Conservation (phyloP, 1,140 invertebrate species). For the Drosophila nikananu region DNA sequence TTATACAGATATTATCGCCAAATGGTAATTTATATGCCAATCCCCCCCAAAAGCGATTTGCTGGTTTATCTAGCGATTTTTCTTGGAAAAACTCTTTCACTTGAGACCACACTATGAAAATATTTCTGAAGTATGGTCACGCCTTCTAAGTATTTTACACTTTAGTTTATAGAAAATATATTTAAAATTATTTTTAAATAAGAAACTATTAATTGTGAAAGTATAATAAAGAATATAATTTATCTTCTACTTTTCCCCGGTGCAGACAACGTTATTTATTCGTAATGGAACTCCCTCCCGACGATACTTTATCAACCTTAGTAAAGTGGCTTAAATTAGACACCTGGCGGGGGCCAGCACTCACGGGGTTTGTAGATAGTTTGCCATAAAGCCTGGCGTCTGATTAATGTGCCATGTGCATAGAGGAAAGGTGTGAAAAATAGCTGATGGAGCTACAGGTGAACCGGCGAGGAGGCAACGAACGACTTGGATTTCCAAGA, state of each 20-base stretch:
- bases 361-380: slow-evolving; percentile 26
- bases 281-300: slow-evolving; percentile 8
- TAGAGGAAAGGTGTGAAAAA: slow-evolving; percentile 53
- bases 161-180: neutral
- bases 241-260: neutral
- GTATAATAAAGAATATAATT: neutral
- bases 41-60: slow-evolving; percentile 1
- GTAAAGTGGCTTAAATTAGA: slow-evolving; percentile 44
- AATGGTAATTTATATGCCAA: slow-evolving; percentile 26
- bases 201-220: neutral
- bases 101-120: neutral
- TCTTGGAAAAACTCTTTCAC: slow-evolving; percentile 20
- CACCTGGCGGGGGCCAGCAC: slow-evolving; percentile 19
- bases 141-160: neutral
- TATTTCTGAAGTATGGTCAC: neutral
- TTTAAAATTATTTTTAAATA: neutral
- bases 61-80: slow-evolving; percentile 12
- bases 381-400: slow-evolving; percentile 37
- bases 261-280: slow-evolving; percentile 27
- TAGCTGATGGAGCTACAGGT: slow-evolving; percentile 6
- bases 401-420: slow-evolving; percentile 54
- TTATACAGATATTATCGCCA: slow-evolving; percentile 45
- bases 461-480: neutral
- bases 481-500: slow-evolving; percentile 27
- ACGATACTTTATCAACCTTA: slow-evolving; percentile 8